Conservation (phyloP, 2,888 invertebrate genomes). For the Zaprionus obscuricornis region DNA sequence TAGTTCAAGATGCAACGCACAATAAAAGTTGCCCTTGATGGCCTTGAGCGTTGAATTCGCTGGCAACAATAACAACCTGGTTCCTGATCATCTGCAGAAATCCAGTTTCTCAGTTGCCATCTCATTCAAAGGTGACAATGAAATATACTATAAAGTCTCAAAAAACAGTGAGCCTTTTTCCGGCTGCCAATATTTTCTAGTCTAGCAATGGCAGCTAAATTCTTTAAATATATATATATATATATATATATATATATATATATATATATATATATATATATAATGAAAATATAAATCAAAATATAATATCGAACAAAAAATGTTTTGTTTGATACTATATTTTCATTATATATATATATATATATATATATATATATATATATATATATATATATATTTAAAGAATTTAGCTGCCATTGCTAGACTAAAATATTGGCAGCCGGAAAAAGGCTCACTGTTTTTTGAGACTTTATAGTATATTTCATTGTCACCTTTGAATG, state of each 20-base stretch:
- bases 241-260: background rate
- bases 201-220: too few species aligned
- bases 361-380: background rate
- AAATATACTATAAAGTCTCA: constrained; percentile 23
- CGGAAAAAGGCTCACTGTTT: too few species aligned
- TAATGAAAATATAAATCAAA: too few species aligned
- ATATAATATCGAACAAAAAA: too few species aligned
- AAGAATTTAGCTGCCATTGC: too few species aligned
- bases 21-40: constrained; percentile 1
- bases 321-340: too few species aligned
- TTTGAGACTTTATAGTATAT: constrained; percentile 4
- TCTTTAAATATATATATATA: too few species aligned
- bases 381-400: too few species aligned
- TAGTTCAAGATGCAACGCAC: constrained; percentile 1
- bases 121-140: constrained; percentile 29
- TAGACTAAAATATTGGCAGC: too few species aligned
- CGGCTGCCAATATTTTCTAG: too few species aligned
- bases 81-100: constrained; percentile 52
- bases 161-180: too few species aligned
- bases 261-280: background rate
- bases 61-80: constrained; percentile 39
- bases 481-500: constrained; percentile 36
- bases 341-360: background rate
- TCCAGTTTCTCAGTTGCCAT: constrained; percentile 53
- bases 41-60: constrained; percentile 34